Base-by-base conservation (phyloP, 2,888 invertebrate species). In the Meliscaeva auricollis region DNA sequence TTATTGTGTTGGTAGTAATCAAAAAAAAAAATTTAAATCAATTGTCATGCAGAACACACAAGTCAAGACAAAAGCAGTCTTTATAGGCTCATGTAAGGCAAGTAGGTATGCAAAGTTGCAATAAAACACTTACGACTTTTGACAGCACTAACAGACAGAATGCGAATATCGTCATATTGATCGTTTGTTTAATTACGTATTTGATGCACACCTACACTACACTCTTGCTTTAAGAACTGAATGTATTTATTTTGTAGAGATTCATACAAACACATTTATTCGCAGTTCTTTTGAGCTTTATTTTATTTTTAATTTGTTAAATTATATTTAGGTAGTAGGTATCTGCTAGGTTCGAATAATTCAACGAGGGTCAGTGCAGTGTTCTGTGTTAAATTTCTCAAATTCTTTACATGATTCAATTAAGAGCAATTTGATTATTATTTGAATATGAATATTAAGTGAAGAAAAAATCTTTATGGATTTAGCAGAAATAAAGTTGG, bases 11-110 rank as follows among this genome's bases (percentile, higher is more conserved):
- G 35, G 58, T 58, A 58, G 38, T 58, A 58, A 30, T 3, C 30
- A 15, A 44, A 4, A 44, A 41, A 48, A 56, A 58, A 58, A 58
- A 58, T 32, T 56, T 2, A 58, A 58, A 38, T 38, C 38, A 38
- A 58, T 58, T 58, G 58, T 41, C n/a, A 58, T 38, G 38, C 22
- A 22, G 20, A 58, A 58, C 58, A 20, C 58, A 38, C 26, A 26
- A 58, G 13, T 38, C 56, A 11, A 13, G 2, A 32, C 26, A 13
- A 58, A 17, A 35, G 8, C 17, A 20, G 17, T 30, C 8, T 30
- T 30, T 52, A 15, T 30, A 15, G 54, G 8, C 11, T 54, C 30
- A 30, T 54, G 11, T 15, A 9, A 32, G 54, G 4, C 5, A 32
- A 26, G 26, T 26, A 26, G 26, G 26, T 54, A 30, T 54, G 15